Percentiles rank a stretch among this genome's conserved stretches.
phyloP scores from a whole-genome alignment of 2,797 vertebrate genomes.

The Chelon auratus region DNA sequence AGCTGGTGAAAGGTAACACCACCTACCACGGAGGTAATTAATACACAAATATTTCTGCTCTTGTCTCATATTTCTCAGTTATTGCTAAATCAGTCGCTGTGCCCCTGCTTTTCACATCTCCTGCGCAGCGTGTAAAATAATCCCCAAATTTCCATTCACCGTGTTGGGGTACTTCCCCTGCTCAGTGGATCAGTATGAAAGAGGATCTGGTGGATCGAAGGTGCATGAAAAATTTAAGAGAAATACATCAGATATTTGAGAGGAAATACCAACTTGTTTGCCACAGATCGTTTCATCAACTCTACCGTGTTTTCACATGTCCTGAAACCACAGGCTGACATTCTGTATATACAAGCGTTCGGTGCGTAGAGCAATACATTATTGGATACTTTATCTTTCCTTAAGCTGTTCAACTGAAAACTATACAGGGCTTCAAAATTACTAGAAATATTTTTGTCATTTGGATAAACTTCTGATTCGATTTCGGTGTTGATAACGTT shows the following conservation, averaged over 20 bases:
- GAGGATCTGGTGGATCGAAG: slow-evolving; percentile 81
- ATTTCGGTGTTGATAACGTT: slow-evolving; percentile 32
- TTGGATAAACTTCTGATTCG: slow-evolving; percentile 20
- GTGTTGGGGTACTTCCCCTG: slow-evolving; percentile 76
- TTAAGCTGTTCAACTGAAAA: not conserved
- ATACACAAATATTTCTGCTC: slow-evolving; percentile 88
- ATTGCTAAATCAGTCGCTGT: slow-evolving; percentile 86
- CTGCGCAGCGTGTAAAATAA: slow-evolving; percentile 86
- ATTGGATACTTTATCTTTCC: not conserved
- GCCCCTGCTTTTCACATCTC: slow-evolving; percentile 84
- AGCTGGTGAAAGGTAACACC: slow-evolving; percentile 71
- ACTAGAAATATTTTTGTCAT: slow-evolving; percentile 5
- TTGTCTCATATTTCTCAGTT: slow-evolving; percentile 86
- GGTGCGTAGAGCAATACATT: not conserved
- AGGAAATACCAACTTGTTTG: slow-evolving; percentile 79
- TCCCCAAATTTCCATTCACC: slow-evolving; percentile 82
- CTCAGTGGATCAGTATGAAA: slow-evolving; percentile 78
- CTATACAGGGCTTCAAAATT: not conserved
- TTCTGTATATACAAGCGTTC: slow-evolving; percentile 12
- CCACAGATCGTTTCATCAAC: slow-evolving; percentile 60
- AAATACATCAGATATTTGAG: slow-evolving; percentile 80
- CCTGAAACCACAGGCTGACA: slow-evolving; percentile 57
- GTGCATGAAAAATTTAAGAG: slow-evolving; percentile 83
- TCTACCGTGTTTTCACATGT: slow-evolving; percentile 64
- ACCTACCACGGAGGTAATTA: slow-evolving; percentile 81